A percentile compares a stretch with the other conserved stretches of the same genome.
Evolutionary conservation across 2,888 invertebrate species (phyloP).

Genomic region (Pogonocherus hispidulus): DNA sequence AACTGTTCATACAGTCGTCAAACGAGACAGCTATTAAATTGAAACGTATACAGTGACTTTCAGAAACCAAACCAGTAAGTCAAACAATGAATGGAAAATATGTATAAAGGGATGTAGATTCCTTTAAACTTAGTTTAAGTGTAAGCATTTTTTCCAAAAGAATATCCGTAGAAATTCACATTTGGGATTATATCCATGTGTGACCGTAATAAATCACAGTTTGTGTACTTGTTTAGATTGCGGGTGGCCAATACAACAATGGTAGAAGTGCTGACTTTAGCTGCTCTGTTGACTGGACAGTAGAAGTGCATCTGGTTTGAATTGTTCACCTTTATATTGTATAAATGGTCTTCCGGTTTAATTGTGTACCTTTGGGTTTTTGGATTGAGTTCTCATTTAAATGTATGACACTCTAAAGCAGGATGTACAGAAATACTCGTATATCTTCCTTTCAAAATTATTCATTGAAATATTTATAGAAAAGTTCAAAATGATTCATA

Average conservation of each 20-base stretch:
- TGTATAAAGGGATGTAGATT: conserved; percentile 18
- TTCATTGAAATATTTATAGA: too few species aligned
- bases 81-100: not conserved
- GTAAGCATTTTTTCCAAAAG: conserved; percentile 1
- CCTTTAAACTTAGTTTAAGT: conserved; percentile 1
- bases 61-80: not conserved
- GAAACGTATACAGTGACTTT: conserved; percentile 6
- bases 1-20: not conserved
- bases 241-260: conserved; percentile 63
- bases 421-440: too few species aligned
- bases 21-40: conserved; percentile 6
- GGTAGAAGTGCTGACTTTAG: conserved; percentile 63
- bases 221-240: conserved; percentile 64
- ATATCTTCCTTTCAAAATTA: too few species aligned
- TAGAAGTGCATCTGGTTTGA: conserved; percentile 20
- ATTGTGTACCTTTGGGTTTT: not conserved
- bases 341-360: conserved; percentile 19
- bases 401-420: too few species aligned
- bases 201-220: conserved; percentile 61
- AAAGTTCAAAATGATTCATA: too few species aligned
- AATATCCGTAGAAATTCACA: conserved; percentile 8
- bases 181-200: conserved; percentile 5
- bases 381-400: not conserved
- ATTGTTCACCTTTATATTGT: not conserved
- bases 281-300: conserved; percentile 45